These are phyloP conservation scores for Misgurnus anguillicaudatus DNA, from an alignment of 2,113 vertebrate species.

Conservation along the genomic window DNA sequence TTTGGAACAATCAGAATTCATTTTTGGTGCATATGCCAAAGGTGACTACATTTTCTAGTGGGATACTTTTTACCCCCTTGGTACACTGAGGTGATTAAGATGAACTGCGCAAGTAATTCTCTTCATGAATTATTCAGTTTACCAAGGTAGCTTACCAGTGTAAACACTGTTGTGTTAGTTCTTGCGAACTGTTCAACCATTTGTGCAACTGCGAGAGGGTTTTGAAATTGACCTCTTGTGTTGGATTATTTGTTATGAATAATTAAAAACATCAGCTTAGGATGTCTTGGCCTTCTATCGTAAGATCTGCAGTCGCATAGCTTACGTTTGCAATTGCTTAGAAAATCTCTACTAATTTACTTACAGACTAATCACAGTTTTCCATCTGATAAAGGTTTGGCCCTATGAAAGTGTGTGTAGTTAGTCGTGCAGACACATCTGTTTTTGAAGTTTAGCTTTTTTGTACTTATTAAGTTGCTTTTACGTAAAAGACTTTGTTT, in stretches of 20 bases:
- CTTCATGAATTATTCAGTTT: conserved; percentile 21
- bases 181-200: conserved; percentile 37
- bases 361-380: neutral
- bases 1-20: neutral
- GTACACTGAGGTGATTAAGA: too few species aligned
- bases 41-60: conserved; percentile 6
- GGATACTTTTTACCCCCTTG: neutral
- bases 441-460: too few species aligned
- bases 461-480: neutral
- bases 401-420: neutral
- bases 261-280: neutral
- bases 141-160: neutral
- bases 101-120: neutral
- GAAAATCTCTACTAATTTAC: conserved; percentile 2
- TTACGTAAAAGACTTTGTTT: neutral
- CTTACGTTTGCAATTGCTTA: neutral
- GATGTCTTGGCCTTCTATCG: too few species aligned
- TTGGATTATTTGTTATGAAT: neutral
- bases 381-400: neutral
- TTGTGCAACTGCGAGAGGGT: neutral
- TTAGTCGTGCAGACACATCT: neutral
- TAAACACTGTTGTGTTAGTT: conserved; percentile 51
- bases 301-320: neutral
- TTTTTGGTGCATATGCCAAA: neutral
- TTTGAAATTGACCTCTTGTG: neutral